Evolutionary conservation across 2,888 invertebrate genomes (phyloP).

Genomic region (Melanostoma scalare): DNA sequence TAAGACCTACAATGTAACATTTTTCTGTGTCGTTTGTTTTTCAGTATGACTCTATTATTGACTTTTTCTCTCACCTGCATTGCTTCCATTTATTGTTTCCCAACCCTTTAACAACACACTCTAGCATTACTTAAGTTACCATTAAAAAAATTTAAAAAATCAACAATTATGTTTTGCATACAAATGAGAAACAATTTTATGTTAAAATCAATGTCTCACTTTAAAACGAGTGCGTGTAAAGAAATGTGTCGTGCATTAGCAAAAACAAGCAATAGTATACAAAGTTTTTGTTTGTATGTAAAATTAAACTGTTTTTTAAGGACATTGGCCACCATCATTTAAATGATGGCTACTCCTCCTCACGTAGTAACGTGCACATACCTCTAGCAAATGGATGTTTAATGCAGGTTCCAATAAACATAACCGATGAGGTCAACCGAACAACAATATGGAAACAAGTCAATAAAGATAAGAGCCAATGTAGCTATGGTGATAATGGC

Average conservation of each 20-base stretch:
- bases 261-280: conserved; percentile 30
- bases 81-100: conserved; percentile 20
- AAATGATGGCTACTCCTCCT: conserved; percentile 82
- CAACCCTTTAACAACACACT: conserved; percentile 16
- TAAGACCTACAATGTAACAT: neutral
- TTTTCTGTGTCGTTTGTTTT: conserved; percentile 44
- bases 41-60: conserved; percentile 8
- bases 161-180: conserved; percentile 35
- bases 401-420: conserved; percentile 92
- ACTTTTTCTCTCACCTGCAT: conserved; percentile 14
- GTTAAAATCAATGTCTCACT: neutral
- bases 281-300: conserved; percentile 42
- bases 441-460: conserved; percentile 97
- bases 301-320: conserved; percentile 77
- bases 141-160: conserved; percentile 1
- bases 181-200: conserved; percentile 11
- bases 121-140: conserved; percentile 12
- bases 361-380: conserved; percentile 81
- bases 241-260: neutral
- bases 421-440: conserved; percentile 96
- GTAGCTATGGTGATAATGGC: conserved; percentile 65
- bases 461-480: conserved; percentile 84
- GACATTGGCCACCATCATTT: conserved; percentile 78
- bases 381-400: conserved; percentile 94
- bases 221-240: conserved; percentile 15